Percentiles rank a stretch among this genome's conserved stretches.
Conservation (phyloP, 2,888 invertebrate genomes). For the Pegoplata infirma region DNA sequence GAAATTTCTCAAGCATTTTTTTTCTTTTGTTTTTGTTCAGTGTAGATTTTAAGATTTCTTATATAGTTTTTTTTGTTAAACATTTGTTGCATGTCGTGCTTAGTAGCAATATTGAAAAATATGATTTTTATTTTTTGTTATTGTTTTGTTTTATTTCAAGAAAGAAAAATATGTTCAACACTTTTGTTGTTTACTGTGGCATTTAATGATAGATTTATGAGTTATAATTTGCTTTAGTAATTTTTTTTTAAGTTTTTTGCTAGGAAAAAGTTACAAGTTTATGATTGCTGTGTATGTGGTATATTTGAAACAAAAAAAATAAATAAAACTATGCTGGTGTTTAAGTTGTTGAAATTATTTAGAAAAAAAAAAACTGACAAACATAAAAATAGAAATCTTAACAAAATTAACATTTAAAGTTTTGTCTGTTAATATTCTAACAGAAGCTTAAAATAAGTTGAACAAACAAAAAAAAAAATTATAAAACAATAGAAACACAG, state of each 20-base stretch:
- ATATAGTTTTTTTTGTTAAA: slow-evolving; percentile 37
- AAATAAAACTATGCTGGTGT: neutral
- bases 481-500: slow-evolving; percentile 38
- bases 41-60: neutral
- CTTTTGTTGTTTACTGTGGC: slow-evolving; percentile 63
- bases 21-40: slow-evolving; percentile 27
- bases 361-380: neutral
- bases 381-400: neutral
- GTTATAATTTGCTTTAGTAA: slow-evolving; percentile 66
- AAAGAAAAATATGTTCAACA: slow-evolving; percentile 64
- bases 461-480: neutral
- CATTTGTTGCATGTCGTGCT: slow-evolving; percentile 62
- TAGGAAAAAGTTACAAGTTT: slow-evolving; percentile 13
- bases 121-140: slow-evolving; percentile 1
- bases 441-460: slow-evolving; percentile 7
- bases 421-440: slow-evolving; percentile 11
- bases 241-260: slow-evolving; percentile 1
- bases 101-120: slow-evolving; percentile 43
- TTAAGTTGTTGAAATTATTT: neutral
- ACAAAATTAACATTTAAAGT: slow-evolving; percentile 11
- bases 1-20: too few relatives aligned
- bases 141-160: slow-evolving; percentile 38
- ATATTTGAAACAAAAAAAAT: neutral
- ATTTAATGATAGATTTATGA: slow-evolving; percentile 73
- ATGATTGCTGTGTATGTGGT: slow-evolving; percentile 1